phyloP scores from a whole-genome alignment of 2,888 invertebrate species.

The Orchesellides sinensis region DNA sequence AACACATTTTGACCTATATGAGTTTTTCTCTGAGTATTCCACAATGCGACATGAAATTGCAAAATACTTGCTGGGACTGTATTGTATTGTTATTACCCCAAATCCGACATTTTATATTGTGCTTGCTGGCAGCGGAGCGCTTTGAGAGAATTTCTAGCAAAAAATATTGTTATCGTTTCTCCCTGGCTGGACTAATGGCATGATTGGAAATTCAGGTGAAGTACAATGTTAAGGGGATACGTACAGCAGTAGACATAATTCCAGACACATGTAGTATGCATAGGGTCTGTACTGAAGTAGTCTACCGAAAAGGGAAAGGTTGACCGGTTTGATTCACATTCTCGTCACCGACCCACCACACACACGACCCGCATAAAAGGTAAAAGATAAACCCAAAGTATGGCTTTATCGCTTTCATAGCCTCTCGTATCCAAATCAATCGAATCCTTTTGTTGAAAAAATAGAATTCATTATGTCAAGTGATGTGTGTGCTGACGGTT shows the following conservation, averaged over 20 bases:
- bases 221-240: slow-evolving; percentile 36
- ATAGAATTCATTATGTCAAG: slow-evolving; percentile 38
- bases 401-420: neutral
- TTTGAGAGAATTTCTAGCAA: neutral
- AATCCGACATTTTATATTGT: slow-evolving; percentile 18
- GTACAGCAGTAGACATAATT: too few relatives aligned
- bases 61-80: slow-evolving; percentile 32
- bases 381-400: too few relatives aligned
- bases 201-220: slow-evolving; percentile 57
- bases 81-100: slow-evolving; percentile 39
- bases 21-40: too few relatives aligned
- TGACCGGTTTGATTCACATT: too few relatives aligned
- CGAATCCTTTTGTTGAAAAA: slow-evolving; percentile 14
- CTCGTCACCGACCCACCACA: too few relatives aligned
- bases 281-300: too few relatives aligned
- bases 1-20: neutral
- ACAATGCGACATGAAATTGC: slow-evolving; percentile 21
- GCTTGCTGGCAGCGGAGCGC: too few relatives aligned
- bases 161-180: slow-evolving; percentile 24
- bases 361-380: too few relatives aligned
- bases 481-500: neutral
- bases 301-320: neutral
- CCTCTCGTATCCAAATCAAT: slow-evolving; percentile 19
- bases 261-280: too few relatives aligned
- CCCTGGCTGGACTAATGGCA: slow-evolving; percentile 13